Conservation (phyloP, 2,113 vertebrate genomes). For the Ailuropoda melanoleuca region DNA sequence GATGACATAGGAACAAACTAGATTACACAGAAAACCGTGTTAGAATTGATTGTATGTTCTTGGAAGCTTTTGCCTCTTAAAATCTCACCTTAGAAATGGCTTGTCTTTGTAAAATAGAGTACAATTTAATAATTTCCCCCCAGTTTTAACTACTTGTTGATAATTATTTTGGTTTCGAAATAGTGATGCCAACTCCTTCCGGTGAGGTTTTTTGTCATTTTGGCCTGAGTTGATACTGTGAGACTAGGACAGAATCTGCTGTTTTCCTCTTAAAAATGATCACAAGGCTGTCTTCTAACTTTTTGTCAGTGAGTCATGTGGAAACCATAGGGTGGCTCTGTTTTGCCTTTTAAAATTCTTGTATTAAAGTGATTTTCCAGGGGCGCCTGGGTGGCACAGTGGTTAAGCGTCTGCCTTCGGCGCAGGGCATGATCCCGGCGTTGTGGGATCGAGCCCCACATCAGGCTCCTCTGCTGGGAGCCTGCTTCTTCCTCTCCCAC, state of each 20-base stretch:
- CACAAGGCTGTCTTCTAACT: not conserved
- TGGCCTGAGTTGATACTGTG: not conserved
- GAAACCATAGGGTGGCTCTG: constrained; percentile 28
- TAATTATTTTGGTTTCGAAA: not conserved
- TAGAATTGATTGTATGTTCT: not conserved
- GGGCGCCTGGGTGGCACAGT: too few relatives aligned
- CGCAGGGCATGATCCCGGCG: too few relatives aligned
- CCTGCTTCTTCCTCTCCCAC: too few relatives aligned
- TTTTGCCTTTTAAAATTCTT: constrained; percentile 26
- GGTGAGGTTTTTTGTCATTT: not conserved
- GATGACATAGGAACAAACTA: not conserved
- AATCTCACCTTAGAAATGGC: not conserved
- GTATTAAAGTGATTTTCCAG: constrained; percentile 14
- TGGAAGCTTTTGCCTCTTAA: not conserved
- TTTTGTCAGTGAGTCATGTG: not conserved
- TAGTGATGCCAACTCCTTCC: not conserved
- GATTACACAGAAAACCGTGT: not conserved
- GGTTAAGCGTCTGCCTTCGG: too few relatives aligned
- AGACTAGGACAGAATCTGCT: not conserved
- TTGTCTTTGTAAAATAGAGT: not conserved
- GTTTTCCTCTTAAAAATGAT: constrained; percentile 17
- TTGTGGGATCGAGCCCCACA: too few relatives aligned
- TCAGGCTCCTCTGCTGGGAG: too few relatives aligned
- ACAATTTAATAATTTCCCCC: not conserved
- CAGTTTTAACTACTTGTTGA: not conserved